Conservation (phyloP, 2,888 invertebrate genomes). For the Neoascia interrupta region DNA sequence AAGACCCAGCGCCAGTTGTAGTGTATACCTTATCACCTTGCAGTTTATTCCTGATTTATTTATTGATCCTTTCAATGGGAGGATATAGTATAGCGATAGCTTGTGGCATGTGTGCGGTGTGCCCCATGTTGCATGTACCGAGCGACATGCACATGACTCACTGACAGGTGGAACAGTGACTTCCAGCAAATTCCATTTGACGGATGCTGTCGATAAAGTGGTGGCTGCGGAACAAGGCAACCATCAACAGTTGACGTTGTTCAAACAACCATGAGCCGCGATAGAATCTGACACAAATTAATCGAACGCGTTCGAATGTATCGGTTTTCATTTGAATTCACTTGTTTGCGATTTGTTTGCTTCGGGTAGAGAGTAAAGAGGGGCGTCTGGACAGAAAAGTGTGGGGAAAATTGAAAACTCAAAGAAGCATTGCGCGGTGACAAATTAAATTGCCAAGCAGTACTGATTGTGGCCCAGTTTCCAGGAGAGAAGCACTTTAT, state of each 20-base stretch:
- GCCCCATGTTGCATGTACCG: constrained; percentile 39
- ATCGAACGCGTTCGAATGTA: constrained; percentile 33
- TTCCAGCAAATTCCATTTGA: constrained; percentile 26
- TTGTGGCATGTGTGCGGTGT: constrained; percentile 11
- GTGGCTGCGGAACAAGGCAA: constrained; percentile 1
- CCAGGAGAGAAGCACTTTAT: constrained; percentile 38
- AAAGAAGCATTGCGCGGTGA: constrained; percentile 38
- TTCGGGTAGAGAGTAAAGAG: constrained; percentile 52
- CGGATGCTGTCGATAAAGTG: constrained; percentile 32
- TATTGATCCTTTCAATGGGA: constrained; percentile 60
- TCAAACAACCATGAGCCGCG: constrained; percentile 36
- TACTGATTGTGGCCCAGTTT: constrained; percentile 59
- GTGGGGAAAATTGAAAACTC: not conserved
- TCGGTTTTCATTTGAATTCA: constrained; percentile 33
- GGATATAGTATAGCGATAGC: constrained; percentile 43
- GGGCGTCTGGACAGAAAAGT: constrained; percentile 40
- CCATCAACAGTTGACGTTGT: constrained; percentile 32
- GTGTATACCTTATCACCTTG: not conserved
- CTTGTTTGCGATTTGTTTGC: not conserved
- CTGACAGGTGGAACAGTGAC: constrained; percentile 44
- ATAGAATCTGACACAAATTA: constrained; percentile 57
- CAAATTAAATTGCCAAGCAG: constrained; percentile 50
- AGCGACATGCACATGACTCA: constrained; percentile 15
- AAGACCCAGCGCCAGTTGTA: too few species aligned
- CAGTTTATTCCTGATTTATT: constrained; percentile 55